Evolutionary conservation across 2,888 invertebrate genomes (phyloP), one percentile per base, ranked within the genome.

Genomic region (Thera britannica): DNA sequence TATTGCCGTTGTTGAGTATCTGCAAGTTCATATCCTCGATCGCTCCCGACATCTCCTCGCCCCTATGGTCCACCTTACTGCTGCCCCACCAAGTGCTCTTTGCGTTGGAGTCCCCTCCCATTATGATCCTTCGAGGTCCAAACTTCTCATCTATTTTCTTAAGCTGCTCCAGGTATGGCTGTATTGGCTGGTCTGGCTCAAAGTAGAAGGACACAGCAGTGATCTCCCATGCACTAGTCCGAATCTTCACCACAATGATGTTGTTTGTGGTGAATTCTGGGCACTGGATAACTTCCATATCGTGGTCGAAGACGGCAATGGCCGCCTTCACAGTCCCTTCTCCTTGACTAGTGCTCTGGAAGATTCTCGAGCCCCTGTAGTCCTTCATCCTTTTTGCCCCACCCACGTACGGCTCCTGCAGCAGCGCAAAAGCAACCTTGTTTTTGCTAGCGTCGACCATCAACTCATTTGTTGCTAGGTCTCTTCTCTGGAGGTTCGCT

Each of bases 291-390:
- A 49, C 49, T 1, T n/a, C 49, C 49, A 49, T n/a, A n/a, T 49
- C 49, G 2, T n/a, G 11, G 5, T 49, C 49, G 49, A 49, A 49
- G n/a, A 49, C 49, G 3, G n/a, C 49, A n/a, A 49, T n/a, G 2
- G 49, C 49, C 3, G 49, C 49, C 3, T 49, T 49, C 2, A 49
- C n/a, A 11, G 49, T 49, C 4, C 49, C 49, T 4, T 49, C 49
- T n/a, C 49, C 49, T 11, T 49, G 49, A n/a, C n/a, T n/a, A n/a
- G 49, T 49, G 49, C n/a, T 49, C 49, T 49, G 49, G 49, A n/a
- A 49, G 3, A 49, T n/a, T 49, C 49, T 49, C 2, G n/a, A 11
- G 3, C 49, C 49, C n/a, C n/a, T 11, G 23, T 23, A 23, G 23
- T 23, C 23, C 23, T 23, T 23, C 23, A 23, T 23, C 23, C 23